These are phyloP conservation scores for Atherinosoma microstoma DNA, from an alignment of 2,797 vertebrate genomes.

Conservation along the genomic window DNA sequence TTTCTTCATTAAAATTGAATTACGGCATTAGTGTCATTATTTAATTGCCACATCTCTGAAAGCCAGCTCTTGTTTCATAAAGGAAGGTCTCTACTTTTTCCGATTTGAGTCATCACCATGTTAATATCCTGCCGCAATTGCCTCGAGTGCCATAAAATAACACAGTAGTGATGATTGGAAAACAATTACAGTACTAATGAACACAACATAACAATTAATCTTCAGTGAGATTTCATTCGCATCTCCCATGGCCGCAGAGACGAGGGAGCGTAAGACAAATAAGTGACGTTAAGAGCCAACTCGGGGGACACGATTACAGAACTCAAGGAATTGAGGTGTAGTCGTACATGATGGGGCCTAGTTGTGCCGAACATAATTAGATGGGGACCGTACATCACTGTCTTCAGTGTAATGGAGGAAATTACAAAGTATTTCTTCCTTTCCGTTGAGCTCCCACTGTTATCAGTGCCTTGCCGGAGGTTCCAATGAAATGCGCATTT, in stretches of 20 bases:
- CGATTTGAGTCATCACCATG: slow-evolving; percentile 38
- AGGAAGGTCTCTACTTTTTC: slow-evolving; percentile 14
- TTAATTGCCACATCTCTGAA: slow-evolving; percentile 3
- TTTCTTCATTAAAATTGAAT: slow-evolving; percentile 16
- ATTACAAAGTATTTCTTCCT: slow-evolving; percentile 38
- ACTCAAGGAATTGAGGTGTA: slow-evolving; percentile 16
- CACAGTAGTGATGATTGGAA: slow-evolving; percentile 42
- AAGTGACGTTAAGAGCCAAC: slow-evolving; percentile 25
- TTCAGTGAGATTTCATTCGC: slow-evolving; percentile 49
- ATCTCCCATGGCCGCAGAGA: slow-evolving; percentile 48
- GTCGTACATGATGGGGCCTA: slow-evolving; percentile 11
- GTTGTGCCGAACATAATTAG: slow-evolving; percentile 54
- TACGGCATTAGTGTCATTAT: slow-evolving; percentile 3
- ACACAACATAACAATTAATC: slow-evolving; percentile 48
- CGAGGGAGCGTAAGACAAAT: slow-evolving; percentile 27
- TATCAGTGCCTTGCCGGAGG: slow-evolving; percentile 41
- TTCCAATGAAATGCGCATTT: slow-evolving; percentile 40
- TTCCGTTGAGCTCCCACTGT: slow-evolving; percentile 24
- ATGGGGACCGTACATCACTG: slow-evolving; percentile 14
- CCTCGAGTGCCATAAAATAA: slow-evolving; percentile 52
- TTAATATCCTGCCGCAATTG: slow-evolving; percentile 69
- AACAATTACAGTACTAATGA: slow-evolving; percentile 68
- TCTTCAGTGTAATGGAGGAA: slow-evolving; percentile 39
- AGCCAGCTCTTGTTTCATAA: slow-evolving; percentile 7
- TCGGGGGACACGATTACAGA: slow-evolving; percentile 41